Evolutionary conservation across 2,113 vertebrate genomes (phyloP).

Genomic region (Scomber colias): DNA sequence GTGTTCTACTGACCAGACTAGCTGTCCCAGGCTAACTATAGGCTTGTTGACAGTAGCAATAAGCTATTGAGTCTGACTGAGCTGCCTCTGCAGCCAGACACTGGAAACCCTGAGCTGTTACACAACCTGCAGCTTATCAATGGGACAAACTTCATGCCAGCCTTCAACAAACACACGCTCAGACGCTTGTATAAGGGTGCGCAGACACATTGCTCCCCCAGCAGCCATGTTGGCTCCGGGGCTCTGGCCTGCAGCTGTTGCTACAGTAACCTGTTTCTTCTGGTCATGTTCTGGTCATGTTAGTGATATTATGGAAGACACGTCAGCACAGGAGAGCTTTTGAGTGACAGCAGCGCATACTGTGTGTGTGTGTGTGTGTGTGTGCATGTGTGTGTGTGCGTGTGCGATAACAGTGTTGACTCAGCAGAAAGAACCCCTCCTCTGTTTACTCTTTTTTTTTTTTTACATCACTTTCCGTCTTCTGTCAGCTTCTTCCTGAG

Average conservation of each 20-base stretch:
- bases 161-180: conserved; percentile 49
- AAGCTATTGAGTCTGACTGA: conserved; percentile 25
- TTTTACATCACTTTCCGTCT: conserved; percentile 50
- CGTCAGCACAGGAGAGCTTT: neutral
- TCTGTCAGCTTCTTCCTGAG: conserved; percentile 57
- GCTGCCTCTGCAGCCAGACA: conserved; percentile 25
- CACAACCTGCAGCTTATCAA: conserved; percentile 73
- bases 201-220: conserved; percentile 37
- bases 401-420: conserved; percentile 69
- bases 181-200: conserved; percentile 53
- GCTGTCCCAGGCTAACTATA: conserved; percentile 36
- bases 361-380: conserved; percentile 1
- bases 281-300: too few species aligned
- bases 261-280: conserved; percentile 27
- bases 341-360: conserved; percentile 31
- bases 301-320: neutral
- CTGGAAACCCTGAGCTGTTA: conserved; percentile 54
- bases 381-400: neutral
- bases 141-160: conserved; percentile 71
- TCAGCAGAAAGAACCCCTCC: conserved; percentile 61
- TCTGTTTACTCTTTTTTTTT: conserved; percentile 67
- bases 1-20: conserved; percentile 37
- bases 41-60: conserved; percentile 18
- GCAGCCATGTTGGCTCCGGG: conserved; percentile 53
- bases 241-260: conserved; percentile 21